Evolutionary conservation across 2,797 vertebrate genomes (phyloP), one percentile per base, ranked within the genome.

Genomic region (Falco columbarius): DNA sequence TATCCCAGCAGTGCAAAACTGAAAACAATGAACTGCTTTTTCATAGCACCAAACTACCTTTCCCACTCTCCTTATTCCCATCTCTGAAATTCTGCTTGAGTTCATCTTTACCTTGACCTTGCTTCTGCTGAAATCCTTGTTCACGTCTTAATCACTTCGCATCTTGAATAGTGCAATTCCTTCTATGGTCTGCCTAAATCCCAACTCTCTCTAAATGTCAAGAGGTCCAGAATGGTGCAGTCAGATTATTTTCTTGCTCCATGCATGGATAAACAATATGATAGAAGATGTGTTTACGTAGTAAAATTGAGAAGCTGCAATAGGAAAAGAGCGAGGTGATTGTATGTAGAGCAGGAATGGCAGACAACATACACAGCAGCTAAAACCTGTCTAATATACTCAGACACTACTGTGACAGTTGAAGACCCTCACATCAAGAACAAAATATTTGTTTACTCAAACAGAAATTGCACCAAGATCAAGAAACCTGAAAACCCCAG

Each of bases 51-150:
- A 74, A 74, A 77, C 56, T 83, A 56, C n/a, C 27, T 93, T 92
- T 81, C 34, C 59, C n/a, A 58, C n/a, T 77, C 34, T 73, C 54
- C 75, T 77, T 83, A 75, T 81, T 89, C n/a, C 47, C 51, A 81
- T 18, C 46, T 89, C 79, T 86, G 86, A 97, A 94, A 93, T 88
- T 82, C 79, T 86, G 84, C 56, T 58, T 68, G 54, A 91, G 84
- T 96, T 96, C 93, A 97, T 92, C 75, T 89, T 93, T 91, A 93
- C 92, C 94, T 97, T 94, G 95, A 96, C 90, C 95, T 92, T 88
- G 65, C 61, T 89, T 94, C 90, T 94, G 65, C 90, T 95, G 92
- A 93, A 96, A 96, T 96, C 75, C 84, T 94, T 95, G 90, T 91
- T 97, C 74, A 65, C 2, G 9, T 96, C 76, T 92, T 96, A 96